Base-by-base conservation (phyloP, 2,797 vertebrate genomes). In the Prunella strophiata region DNA sequence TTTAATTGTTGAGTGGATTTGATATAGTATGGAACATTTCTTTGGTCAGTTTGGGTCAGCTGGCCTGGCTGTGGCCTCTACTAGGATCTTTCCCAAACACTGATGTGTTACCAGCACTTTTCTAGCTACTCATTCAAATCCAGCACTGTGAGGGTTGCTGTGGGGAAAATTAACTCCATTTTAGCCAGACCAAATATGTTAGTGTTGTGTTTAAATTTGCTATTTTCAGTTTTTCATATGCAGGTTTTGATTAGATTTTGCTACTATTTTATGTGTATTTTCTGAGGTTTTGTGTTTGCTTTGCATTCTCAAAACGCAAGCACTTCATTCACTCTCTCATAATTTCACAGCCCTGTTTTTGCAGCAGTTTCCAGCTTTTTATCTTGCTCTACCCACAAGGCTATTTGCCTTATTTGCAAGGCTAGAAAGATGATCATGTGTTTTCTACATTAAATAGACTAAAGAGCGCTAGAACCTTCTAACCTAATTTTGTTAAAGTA, bases 401-500 rank as follows among this genome's bases (percentile, higher is more conserved):
- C n/a, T n/a, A n/a, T n/a, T n/a, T n/a, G 34, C 34, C 34, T 42
- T 83, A 19, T 36, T 72, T 84, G n/a, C 55, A 70, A 68, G n/a
- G 27, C 47, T 80, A 21, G 26, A 59, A 30, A n/a, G 32, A 54
- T 1, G 0, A 30, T 78, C 7, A 1, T 4, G 1, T 47, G 7
- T 68, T 30, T 72, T 84, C 20, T 34, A 16, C 16, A 22, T 45
- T 25, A 63, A 82, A 50, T 20, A 67, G 22, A 52, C 15, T 48
- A 21, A 29, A 61, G 16, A 23, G 9, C 6, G 1, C 29, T 82
- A 48, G n/a, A 63, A 43, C 36, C 27, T 62, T 86, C 30, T 27
- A 66, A 22, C 3, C 12, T 55, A 19, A 17, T 83, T 80, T 58
- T 40, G 2, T 72, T 65, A 19, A 73, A 81, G 26, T 70, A 36